Base-by-base conservation (phyloP, 2,113 vertebrate genomes). In the Bostrychus sinensis region DNA sequence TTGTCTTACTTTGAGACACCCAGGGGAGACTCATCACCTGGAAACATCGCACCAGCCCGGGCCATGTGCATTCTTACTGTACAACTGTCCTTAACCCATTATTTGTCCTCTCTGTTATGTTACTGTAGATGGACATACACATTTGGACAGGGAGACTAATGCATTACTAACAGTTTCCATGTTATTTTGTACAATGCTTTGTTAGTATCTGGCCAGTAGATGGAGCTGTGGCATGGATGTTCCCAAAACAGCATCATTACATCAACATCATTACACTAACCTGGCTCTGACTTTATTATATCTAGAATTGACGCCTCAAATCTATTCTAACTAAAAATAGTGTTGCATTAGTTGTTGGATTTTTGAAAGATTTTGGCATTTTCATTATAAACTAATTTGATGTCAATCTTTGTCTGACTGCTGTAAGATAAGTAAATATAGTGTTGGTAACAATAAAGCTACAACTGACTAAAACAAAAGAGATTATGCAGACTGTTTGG, bases 131-230 rank as follows among this genome's bases (percentile, higher is more conserved):
- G 10, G 42, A 20, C 9, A 45, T 45, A 9, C 8, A 20, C 17
- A 43, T 23, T 14, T 23, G 1, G 3, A 12, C 20, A 23, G 19
- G 11, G 5, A 4, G 8, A 17, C 9, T 46, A 12, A 20, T 4
- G 19, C 20, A 32, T 5, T 32, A 3, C 8, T 8, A 32, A 8
- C 30, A 32, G 30, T 1, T 32, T 32, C n/a, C 30, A 2, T 3
- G 30, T 32, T 32, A 32, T 32, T 32, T 32, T 32, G 30, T 8
- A 22, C 20, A 25, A 25, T 74, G 62, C 74, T 82, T 32, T 75
- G 19, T 28, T 54, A 25, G 0, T 2, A 39, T 69, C 1, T 7
- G 19, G 55, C 66, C 89, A 83, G 72, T 72, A 89, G 88, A 74
- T 85, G 84, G 60, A 0, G 78, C n/a, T 62, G 16, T 54, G 16